phyloP scores from a whole-genome alignment of 2,888 invertebrate genomes.

The Callinectes sapidus region DNA sequence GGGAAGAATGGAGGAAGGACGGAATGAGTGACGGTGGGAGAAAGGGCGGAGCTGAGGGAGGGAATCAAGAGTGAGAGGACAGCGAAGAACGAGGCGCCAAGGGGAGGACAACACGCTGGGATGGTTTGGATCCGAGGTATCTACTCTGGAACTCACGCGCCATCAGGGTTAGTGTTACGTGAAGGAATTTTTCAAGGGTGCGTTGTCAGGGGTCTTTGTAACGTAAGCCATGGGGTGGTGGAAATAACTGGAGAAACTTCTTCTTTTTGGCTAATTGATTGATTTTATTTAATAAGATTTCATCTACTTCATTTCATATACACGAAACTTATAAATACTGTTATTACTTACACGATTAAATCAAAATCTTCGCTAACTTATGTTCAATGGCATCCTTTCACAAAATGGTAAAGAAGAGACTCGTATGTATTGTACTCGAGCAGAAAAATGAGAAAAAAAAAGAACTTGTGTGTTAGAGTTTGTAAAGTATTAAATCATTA shows the following conservation, averaged over 20 bases:
- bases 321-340: too few relatives aligned
- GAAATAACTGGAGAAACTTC: not conserved
- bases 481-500: too few relatives aligned
- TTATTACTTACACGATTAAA: too few relatives aligned
- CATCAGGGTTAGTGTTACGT: too few relatives aligned
- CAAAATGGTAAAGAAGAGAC: too few relatives aligned
- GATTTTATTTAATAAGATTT: too few relatives aligned
- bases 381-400: too few relatives aligned
- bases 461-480: not conserved
- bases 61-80: conserved; percentile 16
- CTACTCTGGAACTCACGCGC: too few relatives aligned
- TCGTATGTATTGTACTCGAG: too few relatives aligned
- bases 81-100: not conserved
- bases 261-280: too few relatives aligned
- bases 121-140: not conserved
- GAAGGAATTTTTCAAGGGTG: not conserved
- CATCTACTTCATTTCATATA: too few relatives aligned
- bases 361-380: too few relatives aligned
- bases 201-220: not conserved
- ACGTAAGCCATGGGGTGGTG: not conserved
- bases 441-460: not conserved
- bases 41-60: not conserved
- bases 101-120: not conserved
- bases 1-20: conserved; percentile 31
- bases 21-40: not conserved